These are phyloP conservation scores for Scelioninae gen. 1 DNA, from an alignment of 2,888 invertebrate species.

Conservation along the genomic window DNA sequence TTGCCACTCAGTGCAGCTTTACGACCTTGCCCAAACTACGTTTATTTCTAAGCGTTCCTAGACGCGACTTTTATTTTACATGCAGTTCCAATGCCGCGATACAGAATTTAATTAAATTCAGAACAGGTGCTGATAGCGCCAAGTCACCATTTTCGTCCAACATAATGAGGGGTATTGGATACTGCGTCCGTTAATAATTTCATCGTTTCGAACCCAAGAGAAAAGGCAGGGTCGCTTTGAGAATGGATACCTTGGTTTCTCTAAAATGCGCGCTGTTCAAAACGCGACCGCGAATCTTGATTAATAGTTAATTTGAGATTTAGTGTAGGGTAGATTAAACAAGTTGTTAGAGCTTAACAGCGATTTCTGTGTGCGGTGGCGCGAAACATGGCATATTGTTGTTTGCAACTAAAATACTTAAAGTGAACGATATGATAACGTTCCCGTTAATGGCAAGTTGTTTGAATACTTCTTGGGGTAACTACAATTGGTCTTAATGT, in stretches of 20 bases:
- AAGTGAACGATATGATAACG: conserved; percentile 62
- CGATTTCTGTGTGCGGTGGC: conserved; percentile 39
- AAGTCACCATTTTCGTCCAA: background rate
- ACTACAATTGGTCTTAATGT: conserved; percentile 49
- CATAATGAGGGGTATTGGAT: conserved; percentile 10
- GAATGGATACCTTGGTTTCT: conserved; percentile 32
- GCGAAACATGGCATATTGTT: conserved; percentile 45
- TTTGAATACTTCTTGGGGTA: conserved; percentile 54
- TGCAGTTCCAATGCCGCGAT: conserved; percentile 5
- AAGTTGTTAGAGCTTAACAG: conserved; percentile 61
- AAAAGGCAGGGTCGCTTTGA: conserved; percentile 38
- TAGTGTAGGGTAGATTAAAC: conserved; percentile 57
- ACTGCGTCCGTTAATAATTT: conserved; percentile 26
- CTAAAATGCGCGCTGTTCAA: conserved; percentile 16
- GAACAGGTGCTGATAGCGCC: conserved; percentile 15
- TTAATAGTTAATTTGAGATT: conserved; percentile 64
- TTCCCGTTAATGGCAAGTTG: conserved; percentile 46
- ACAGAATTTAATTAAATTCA: conserved; percentile 34
- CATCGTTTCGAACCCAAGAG: conserved; percentile 17
- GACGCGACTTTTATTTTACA: conserved; percentile 6
- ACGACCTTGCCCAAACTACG: too few relatives aligned
- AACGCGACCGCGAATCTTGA: conserved; percentile 57
- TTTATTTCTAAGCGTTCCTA: conserved; percentile 45
- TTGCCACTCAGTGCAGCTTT: too few relatives aligned
- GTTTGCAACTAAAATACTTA: conserved; percentile 63